phyloP scores from a whole-genome alignment of 2,888 invertebrate genomes.

The Drosophila cracens region DNA sequence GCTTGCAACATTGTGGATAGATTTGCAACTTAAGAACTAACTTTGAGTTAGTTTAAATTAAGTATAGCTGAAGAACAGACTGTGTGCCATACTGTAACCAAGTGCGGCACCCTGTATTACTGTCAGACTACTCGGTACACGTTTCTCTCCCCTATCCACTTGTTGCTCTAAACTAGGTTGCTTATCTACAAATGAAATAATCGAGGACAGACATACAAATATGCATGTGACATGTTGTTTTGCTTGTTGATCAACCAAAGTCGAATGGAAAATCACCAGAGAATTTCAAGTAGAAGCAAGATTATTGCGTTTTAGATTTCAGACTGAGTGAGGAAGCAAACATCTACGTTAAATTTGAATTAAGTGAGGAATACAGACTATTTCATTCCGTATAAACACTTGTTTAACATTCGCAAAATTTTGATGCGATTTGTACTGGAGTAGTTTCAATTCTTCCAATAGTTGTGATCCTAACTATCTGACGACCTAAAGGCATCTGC shows the following conservation, averaged over 20 bases:
- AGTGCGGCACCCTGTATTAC: constrained; percentile 7
- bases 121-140: not conserved
- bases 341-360: not conserved
- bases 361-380: constrained; percentile 1
- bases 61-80: rapidly evolving
- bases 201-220: constrained; percentile 6
- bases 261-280: constrained; percentile 33
- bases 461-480: constrained; percentile 10
- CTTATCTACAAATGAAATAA: constrained; percentile 27
- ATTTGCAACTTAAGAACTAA: not conserved
- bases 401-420: not conserved
- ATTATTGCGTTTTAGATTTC: constrained; percentile 13
- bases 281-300: constrained; percentile 21
- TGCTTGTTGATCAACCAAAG: constrained; percentile 19
- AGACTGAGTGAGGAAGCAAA: not conserved
- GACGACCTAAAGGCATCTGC: constrained; percentile 26
- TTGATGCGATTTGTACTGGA: not conserved
- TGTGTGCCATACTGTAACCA: not conserved
- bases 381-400: not conserved
- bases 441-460: not conserved
- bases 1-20: not conserved
- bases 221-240: constrained; percentile 14
- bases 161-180: not conserved
- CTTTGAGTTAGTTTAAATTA: not conserved
- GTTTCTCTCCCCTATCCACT: not conserved